Evolutionary conservation across 1,140 invertebrate species (phyloP), one percentile per base, ranked within the genome.

Genomic region (Amphibalanus amphitrite): DNA sequence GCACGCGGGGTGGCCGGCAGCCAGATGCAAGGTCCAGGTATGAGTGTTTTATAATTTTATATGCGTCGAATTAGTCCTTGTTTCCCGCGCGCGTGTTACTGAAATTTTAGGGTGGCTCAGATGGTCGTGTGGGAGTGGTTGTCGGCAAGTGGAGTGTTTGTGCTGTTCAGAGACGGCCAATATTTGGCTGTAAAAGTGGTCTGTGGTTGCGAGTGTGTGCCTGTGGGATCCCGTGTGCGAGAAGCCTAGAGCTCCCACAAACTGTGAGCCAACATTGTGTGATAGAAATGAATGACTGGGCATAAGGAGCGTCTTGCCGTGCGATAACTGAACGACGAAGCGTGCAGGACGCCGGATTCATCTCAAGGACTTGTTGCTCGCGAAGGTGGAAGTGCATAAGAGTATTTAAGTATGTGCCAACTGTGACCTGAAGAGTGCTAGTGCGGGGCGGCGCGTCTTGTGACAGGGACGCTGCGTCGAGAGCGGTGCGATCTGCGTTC

Each of bases 331-430:
- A 38, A 38, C 33, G 33, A 15, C 33, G 33, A 38, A 38, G 33
- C 33, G 33, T n/a, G n/a, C n/a, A 38, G 17, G 47, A 59, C 20
- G 47, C 47, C 13, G 17, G 17, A 13, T 20, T 23, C 47, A 59
- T 13, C 47, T 59, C 47, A 59, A 59, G 47, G 47, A 59, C 47
- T 59, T 59, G 47, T 59, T 59, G 6, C 47, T 23, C 13, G 47
- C 47, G 13, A 20, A 3, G 10, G 47, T 3, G 10, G 33, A 38
- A 38, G 33, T 38, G 33, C 33, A 59, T 13, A 20, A 23, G 47
- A 59, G 47, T 59, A 59, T 59, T 59, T 59, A 59, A 59, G 47
- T 59, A 59, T 23, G 47, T 59, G 47, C 47, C 47, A 59, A 59
- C 47, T 23, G 47, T 20, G 47, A 20, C 13, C 23, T 38, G 33